phyloP scores from a whole-genome alignment of 2,113 vertebrate species.

The Chlamydotis undulata region DNA sequence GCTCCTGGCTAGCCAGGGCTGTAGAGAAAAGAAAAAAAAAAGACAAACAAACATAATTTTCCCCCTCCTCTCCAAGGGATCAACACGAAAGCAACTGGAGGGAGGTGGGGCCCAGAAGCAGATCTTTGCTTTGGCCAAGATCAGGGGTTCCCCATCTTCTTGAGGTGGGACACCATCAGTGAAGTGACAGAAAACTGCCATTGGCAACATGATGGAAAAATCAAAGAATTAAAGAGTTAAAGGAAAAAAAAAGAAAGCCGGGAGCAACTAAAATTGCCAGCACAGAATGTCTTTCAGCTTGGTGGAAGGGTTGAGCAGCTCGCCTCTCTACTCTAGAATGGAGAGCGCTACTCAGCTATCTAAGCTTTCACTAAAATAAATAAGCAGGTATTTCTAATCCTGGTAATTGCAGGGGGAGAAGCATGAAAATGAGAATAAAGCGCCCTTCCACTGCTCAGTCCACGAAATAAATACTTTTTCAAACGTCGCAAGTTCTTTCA shows the following conservation, averaged over 20 bases:
- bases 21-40: not conserved
- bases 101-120: not conserved
- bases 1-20: not conserved
- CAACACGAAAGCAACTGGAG: not conserved
- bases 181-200: not conserved
- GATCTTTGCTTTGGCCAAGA: not conserved
- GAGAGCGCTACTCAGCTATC: fast-evolving
- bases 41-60: not conserved
- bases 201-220: not conserved
- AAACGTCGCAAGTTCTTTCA: not conserved
- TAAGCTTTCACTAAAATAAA: not conserved
- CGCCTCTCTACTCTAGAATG: too few relatives aligned
- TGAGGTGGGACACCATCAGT: not conserved
- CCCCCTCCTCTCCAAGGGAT: not conserved
- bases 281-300: not conserved
- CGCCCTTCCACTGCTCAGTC: not conserved
- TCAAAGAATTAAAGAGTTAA: not conserved
- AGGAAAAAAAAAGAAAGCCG: not conserved
- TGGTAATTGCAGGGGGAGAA: not conserved
- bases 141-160: not conserved
- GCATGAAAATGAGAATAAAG: not conserved
- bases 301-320: not conserved
- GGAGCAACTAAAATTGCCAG: not conserved
- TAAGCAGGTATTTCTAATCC: not conserved
- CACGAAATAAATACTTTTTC: not conserved